Conservation (phyloP, 1,140 invertebrate genomes). For the Limonius californicus region DNA sequence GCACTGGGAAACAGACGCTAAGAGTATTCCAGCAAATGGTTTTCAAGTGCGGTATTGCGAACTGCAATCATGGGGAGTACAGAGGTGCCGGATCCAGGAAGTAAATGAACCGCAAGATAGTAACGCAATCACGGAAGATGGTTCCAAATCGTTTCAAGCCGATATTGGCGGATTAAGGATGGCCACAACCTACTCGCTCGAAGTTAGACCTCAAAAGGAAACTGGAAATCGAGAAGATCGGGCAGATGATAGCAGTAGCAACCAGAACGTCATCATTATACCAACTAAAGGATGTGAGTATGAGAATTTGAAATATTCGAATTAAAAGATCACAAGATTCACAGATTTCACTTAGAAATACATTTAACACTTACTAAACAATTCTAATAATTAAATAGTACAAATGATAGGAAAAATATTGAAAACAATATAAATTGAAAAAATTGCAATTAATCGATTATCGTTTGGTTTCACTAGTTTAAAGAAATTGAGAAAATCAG, state of each 20-base stretch:
- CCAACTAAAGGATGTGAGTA: constrained; percentile 77
- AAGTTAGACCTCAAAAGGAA: constrained; percentile 56
- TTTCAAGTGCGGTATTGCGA: constrained; percentile 72
- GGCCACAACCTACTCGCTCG: constrained; percentile 75
- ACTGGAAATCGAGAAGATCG: constrained; percentile 38
- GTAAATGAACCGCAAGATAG: constrained; percentile 26
- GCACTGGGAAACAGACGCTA: constrained; percentile 55
- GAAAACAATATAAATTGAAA: not conserved
- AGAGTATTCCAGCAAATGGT: constrained; percentile 39
- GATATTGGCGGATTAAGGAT: constrained; percentile 63
- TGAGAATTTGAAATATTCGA: not conserved
- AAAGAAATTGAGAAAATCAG: too few relatives aligned
- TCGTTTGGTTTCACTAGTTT: too few relatives aligned
- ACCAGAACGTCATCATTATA: constrained; percentile 58
- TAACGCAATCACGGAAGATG: constrained; percentile 37
- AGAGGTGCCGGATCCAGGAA: constrained; percentile 62
- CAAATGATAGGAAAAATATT: too few relatives aligned
- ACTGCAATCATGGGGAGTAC: constrained; percentile 69
- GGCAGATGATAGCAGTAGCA: constrained; percentile 45
- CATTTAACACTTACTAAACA: too few relatives aligned
- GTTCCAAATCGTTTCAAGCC: constrained; percentile 48
- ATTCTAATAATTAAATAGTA: too few relatives aligned
- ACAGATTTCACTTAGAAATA: too few relatives aligned
- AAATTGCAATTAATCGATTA: too few relatives aligned
- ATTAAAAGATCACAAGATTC: too few relatives aligned